Base-by-base conservation (phyloP, 1,140 invertebrate species). In the Aphis craccivora region DNA sequence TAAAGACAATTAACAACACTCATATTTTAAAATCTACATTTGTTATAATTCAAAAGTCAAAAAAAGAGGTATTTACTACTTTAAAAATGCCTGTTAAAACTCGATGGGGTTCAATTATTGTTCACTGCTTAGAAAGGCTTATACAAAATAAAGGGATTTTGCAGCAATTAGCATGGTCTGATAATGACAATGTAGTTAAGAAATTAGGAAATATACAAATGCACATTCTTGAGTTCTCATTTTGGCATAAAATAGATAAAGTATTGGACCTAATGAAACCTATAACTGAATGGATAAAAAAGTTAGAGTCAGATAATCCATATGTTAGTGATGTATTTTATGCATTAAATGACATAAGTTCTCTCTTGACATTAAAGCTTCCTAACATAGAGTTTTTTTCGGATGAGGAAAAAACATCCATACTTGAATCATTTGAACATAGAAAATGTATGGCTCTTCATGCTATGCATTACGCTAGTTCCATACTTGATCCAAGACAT, bases 271-370 rank as follows among this genome's bases (percentile, higher is more conserved):
- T 76, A 76, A 76, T 76, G n/a, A 35, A 35, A 76, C 67, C 67
- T 18, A 35, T 76, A 76, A 35, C 67, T 35, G 67, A 76, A 76
- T 76, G 45, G 45, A 18, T 48, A 48, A 48, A 48, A 48, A 48
- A 48, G 45, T 48, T 48, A 48, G 45, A 48, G 35, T 76, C 67
- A 76, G n/a, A 76, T 76, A 76, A 76, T 35, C 30, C 67, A 76
- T 76, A 76, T 76, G 18, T 76, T 76, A 76, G n/a, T 76, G 67
- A 76, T 76, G 67, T 76, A 76, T 76, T 76, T 76, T 76, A 76
- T 76, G n/a, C 67, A 76, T 76, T 76, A 76, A 76, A 76, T 76
- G 67, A 76, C 9, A 76, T 76, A 18, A 48, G 67, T 35, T 76
- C n/a, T 35, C 9, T 76, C n/a, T 76, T n/a, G 5, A 76, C n/a